Percentiles rank a stretch among this genome's conserved stretches.
Evolutionary conservation across 2,113 vertebrate species (phyloP).

Genomic region (Lasiurus cinereus): DNA sequence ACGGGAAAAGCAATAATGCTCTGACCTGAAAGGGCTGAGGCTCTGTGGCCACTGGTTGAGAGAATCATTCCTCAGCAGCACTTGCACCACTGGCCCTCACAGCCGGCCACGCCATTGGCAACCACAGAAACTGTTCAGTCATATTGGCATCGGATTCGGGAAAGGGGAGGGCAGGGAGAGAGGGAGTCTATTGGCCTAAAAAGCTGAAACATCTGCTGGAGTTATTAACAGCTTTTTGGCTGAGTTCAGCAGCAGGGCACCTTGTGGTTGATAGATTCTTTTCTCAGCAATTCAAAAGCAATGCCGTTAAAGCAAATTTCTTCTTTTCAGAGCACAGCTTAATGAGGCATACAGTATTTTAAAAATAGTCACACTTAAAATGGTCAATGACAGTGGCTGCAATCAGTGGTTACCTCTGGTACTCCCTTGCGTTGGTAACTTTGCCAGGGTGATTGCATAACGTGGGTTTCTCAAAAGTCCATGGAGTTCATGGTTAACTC

Average conservation of each 20-base stretch:
- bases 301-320: conserved; percentile 85
- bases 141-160: conserved; percentile 74
- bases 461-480: conserved; percentile 46
- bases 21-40: conserved; percentile 58
- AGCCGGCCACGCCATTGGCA: neutral
- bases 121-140: conserved; percentile 71
- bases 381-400: conserved; percentile 73
- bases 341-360: conserved; percentile 83
- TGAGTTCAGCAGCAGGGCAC: conserved; percentile 86
- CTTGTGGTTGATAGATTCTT: conserved; percentile 84
- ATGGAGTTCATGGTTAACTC: conserved; percentile 34
- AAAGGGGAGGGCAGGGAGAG: conserved; percentile 66
- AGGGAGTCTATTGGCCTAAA: conserved; percentile 82
- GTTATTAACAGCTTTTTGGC: conserved; percentile 86
- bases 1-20: conserved; percentile 52
- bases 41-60: conserved; percentile 47
- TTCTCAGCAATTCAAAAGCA: conserved; percentile 85
- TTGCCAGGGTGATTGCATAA: conserved; percentile 54
- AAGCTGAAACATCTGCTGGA: conserved; percentile 86
- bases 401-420: conserved; percentile 51
- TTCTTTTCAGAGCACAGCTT: conserved; percentile 80
- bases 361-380: conserved; percentile 84
- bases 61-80: conserved; percentile 47
- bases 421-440: conserved; percentile 3
- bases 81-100: neutral